Conservation (phyloP, 2,113 vertebrate species). For the Ornithorhynchus anatinus region DNA sequence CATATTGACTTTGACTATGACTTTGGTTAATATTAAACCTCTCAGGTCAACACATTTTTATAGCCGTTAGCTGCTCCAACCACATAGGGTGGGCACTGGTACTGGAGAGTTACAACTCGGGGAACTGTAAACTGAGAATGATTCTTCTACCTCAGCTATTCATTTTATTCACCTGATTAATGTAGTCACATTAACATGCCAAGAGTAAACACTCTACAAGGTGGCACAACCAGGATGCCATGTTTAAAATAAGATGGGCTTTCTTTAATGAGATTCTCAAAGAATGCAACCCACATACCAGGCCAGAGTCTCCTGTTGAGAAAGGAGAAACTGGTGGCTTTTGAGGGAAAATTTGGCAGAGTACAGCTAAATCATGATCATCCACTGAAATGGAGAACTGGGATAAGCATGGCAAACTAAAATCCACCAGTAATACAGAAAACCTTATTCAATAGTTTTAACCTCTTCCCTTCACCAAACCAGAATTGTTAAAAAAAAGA, state of each 20-base stretch:
- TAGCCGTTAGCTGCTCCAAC: slow-evolving; percentile 74
- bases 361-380: no score
- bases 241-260: not conserved
- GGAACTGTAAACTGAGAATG: slow-evolving; percentile 62
- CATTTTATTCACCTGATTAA: slow-evolving; percentile 56
- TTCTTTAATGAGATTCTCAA: slow-evolving; percentile 42
- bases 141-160: slow-evolving; percentile 63
- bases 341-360: no score
- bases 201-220: slow-evolving; percentile 58
- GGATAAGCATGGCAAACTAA: no score
- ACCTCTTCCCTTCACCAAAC: no score
- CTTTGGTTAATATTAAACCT: slow-evolving; percentile 79
- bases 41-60: slow-evolving; percentile 79
- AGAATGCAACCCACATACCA: no score
- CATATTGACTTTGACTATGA: slow-evolving; percentile 80
- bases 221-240: not conserved
- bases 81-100: slow-evolving; percentile 68
- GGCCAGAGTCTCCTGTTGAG: no score
- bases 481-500: no score
- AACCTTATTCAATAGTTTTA: no score
- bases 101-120: slow-evolving; percentile 59
- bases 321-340: no score
- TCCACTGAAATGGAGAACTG: no score
- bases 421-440: no score
- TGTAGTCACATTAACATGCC: slow-evolving; percentile 55